These are phyloP conservation scores for Eurosta solidaginis DNA, from an alignment of 1,140 invertebrate genomes.

Conservation along the genomic window DNA sequence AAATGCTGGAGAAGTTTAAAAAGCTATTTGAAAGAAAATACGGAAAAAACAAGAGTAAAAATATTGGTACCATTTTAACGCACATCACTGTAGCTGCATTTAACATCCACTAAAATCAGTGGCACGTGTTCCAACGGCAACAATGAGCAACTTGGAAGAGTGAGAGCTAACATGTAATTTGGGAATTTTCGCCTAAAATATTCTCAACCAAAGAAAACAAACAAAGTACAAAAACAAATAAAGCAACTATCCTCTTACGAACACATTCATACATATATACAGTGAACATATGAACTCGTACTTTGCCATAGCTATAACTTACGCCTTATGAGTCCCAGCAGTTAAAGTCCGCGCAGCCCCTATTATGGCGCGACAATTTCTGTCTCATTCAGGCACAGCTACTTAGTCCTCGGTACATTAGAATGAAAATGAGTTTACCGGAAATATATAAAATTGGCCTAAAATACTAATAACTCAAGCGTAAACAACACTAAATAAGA, in stretches of 20 bases:
- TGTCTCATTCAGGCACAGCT: background rate
- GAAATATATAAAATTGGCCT: conserved; percentile 4
- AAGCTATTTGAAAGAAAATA: too few relatives aligned
- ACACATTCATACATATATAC: background rate
- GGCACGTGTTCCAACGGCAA: background rate
- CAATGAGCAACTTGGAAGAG: background rate
- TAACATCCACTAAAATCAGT: background rate
- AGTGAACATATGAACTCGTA: background rate
- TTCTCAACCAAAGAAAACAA: background rate
- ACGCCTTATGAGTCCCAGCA: background rate
- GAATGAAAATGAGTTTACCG: conserved; percentile 25
- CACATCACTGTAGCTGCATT: too few relatives aligned
- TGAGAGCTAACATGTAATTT: background rate
- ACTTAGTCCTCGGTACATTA: background rate
- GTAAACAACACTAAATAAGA: conserved; percentile 3
- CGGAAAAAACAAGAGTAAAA: too few relatives aligned
- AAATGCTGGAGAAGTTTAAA: too few relatives aligned
- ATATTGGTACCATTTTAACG: too few relatives aligned
- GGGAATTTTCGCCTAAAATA: background rate
- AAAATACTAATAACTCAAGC: background rate
- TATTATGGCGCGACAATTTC: background rate
- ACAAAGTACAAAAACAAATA: background rate
- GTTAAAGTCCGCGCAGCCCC: background rate
- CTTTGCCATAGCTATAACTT: too few relatives aligned
- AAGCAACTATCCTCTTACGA: background rate